Evolutionary conservation across 2,888 invertebrate species (phyloP).

Genomic region (Drosophila cyrtoloma): DNA sequence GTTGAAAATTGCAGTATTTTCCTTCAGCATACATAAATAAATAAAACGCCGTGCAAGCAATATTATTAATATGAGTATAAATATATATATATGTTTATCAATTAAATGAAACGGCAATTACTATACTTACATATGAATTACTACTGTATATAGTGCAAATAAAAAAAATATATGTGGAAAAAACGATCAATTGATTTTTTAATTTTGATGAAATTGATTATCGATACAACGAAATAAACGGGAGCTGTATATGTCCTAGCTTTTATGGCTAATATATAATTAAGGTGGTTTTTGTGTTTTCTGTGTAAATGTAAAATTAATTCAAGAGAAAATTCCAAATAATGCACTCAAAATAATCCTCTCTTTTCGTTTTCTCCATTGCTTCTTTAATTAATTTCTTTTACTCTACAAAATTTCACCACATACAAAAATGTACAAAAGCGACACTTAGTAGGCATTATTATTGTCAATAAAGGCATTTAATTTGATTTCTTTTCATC

Average conservation of each 20-base stretch:
- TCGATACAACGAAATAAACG: not conserved
- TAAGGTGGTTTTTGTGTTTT: not conserved
- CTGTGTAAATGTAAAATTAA: not conserved
- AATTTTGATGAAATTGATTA: not conserved
- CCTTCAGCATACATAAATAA: conserved; percentile 12
- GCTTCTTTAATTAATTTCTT: not conserved
- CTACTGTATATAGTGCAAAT: conserved; percentile 59
- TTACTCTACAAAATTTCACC: not conserved
- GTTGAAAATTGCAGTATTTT: conserved; percentile 70
- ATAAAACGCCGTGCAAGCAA: conserved; percentile 62
- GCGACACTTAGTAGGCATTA: not conserved
- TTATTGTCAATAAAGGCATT: not conserved
- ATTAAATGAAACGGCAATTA: conserved; percentile 54
- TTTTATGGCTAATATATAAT: too few relatives aligned
- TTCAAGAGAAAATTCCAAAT: not conserved
- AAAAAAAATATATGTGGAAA: conserved; percentile 42
- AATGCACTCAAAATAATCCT: not conserved
- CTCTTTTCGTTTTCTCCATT: not conserved
- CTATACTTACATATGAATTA: conserved; percentile 43
- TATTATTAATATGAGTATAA: conserved; percentile 55
- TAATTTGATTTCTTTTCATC: not conserved
- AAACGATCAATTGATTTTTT: not conserved
- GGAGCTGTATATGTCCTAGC: not conserved
- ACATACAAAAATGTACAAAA: not conserved
- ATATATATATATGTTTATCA: conserved; percentile 38